Conservation (phyloP, 2,797 vertebrate species). For the Parauchenoglanis punctatus region DNA sequence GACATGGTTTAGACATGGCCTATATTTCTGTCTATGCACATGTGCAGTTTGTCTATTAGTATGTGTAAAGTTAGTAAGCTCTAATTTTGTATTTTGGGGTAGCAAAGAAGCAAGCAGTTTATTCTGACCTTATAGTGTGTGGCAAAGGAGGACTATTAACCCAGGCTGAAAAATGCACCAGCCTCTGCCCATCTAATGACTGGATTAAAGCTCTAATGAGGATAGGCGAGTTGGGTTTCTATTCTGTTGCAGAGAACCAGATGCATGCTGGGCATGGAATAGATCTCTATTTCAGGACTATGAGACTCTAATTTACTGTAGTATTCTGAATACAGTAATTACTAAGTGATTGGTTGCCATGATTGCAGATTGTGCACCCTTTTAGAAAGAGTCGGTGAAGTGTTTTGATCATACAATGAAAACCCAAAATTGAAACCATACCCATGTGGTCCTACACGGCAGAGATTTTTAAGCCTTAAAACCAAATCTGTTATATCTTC, state of each 20-base stretch:
- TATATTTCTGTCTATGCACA: not conserved
- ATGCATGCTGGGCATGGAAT: slow-evolving; percentile 24
- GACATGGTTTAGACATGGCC: not conserved
- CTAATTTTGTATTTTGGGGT: too few relatives aligned
- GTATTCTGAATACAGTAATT: slow-evolving; percentile 56
- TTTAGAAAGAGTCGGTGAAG: slow-evolving; percentile 58
- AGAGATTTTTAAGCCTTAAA: slow-evolving; percentile 17
- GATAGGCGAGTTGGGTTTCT: not conserved
- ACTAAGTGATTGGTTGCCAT: slow-evolving; percentile 55
- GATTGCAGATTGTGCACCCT: slow-evolving; percentile 52
- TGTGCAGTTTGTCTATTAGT: not conserved
- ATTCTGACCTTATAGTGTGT: not conserved
- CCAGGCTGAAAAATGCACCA: slow-evolving; percentile 19
- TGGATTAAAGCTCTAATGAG: slow-evolving; percentile 47
- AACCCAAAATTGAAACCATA: slow-evolving; percentile 42
- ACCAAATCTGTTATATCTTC: slow-evolving; percentile 23
- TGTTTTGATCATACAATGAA: slow-evolving; percentile 41
- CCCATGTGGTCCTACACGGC: slow-evolving; percentile 31
- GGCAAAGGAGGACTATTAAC: slow-evolving; percentile 8
- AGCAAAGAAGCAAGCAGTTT: not conserved
- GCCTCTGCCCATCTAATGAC: slow-evolving; percentile 5
- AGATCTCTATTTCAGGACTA: slow-evolving; percentile 39
- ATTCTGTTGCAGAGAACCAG: not conserved
- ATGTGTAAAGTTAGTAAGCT: not conserved
- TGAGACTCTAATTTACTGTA: slow-evolving; percentile 45